Percentiles rank a stretch among this genome's conserved stretches.
Evolutionary conservation across 1,140 invertebrate genomes (phyloP).

Genomic region (Thalassaphorura encarpata): DNA sequence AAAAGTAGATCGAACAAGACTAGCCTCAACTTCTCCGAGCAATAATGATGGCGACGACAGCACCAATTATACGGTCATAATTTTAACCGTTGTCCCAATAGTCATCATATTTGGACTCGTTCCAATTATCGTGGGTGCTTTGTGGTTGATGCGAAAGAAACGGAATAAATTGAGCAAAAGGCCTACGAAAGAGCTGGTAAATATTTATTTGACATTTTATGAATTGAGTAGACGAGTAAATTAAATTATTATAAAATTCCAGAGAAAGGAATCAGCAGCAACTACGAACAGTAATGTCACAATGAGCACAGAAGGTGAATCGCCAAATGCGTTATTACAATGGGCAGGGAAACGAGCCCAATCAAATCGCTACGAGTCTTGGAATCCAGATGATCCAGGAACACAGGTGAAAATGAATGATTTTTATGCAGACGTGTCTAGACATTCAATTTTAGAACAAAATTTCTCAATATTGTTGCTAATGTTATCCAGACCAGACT

Average conservation of each 20-base stretch:
- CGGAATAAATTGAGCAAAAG: constrained; percentile 26
- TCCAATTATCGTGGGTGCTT: constrained; percentile 32
- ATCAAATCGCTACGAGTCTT: constrained; percentile 68
- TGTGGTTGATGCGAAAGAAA: constrained; percentile 24
- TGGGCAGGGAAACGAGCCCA: constrained; percentile 64
- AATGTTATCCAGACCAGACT: too few relatives aligned
- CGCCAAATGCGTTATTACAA: constrained; percentile 47
- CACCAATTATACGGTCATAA: constrained; percentile 18
- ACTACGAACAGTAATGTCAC: constrained; percentile 31
- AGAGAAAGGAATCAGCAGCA: constrained; percentile 31
- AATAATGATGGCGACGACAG: background rate
- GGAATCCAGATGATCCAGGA: constrained; percentile 51
- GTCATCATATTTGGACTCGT: constrained; percentile 32
- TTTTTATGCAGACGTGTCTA: too few relatives aligned
- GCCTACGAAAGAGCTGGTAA: constrained; percentile 29
- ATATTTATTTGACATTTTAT: background rate
- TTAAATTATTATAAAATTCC: constrained; percentile 12
- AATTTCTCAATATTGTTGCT: too few relatives aligned
- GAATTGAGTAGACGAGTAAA: background rate
- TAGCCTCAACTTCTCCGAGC: too few relatives aligned
- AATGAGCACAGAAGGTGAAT: constrained; percentile 36
- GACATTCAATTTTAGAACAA: too few relatives aligned
- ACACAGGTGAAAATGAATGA: constrained; percentile 24
- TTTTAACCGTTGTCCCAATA: constrained; percentile 33
- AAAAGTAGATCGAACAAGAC: too few relatives aligned